A percentile compares a stretch with the other conserved stretches of the same genome.
Evolutionary conservation across 2,113 vertebrate species (phyloP).

Genomic region (Orycteropus afer): DNA sequence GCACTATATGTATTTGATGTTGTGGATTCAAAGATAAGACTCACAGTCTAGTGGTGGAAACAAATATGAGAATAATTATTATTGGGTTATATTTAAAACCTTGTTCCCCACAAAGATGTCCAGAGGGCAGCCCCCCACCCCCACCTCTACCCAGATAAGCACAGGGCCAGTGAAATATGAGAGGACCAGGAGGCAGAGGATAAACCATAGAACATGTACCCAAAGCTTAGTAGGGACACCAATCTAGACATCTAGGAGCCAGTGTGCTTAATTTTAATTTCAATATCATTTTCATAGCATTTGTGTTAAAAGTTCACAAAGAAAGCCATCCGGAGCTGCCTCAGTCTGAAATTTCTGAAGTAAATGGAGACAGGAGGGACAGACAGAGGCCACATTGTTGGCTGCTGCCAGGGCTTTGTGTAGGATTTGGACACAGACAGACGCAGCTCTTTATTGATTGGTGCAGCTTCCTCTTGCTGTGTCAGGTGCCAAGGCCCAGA

Average conservation of each 20-base stretch:
- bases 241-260: not conserved
- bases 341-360: not conserved
- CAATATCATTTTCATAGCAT: fast-evolving
- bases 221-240: not conserved
- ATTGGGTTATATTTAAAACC: not conserved
- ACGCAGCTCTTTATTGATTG: not conserved
- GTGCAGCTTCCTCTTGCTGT: slow-evolving; percentile 74
- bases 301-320: not conserved
- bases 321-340: not conserved
- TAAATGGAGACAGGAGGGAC: not conserved
- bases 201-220: not conserved
- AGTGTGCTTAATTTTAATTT: not conserved
- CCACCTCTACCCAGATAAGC: no score
- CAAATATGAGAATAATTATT: not conserved
- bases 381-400: not conserved
- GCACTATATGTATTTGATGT: not conserved
- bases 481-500: slow-evolving; percentile 81
- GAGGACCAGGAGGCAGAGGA: not conserved
- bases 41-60: not conserved
- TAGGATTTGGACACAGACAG: not conserved
- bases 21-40: not conserved
- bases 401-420: not conserved
- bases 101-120: not conserved
- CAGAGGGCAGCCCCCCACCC: not conserved
- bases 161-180: not conserved